These are phyloP conservation scores for Syrista parreyssii DNA, from an alignment of 2,888 invertebrate species.

Conservation along the genomic window DNA sequence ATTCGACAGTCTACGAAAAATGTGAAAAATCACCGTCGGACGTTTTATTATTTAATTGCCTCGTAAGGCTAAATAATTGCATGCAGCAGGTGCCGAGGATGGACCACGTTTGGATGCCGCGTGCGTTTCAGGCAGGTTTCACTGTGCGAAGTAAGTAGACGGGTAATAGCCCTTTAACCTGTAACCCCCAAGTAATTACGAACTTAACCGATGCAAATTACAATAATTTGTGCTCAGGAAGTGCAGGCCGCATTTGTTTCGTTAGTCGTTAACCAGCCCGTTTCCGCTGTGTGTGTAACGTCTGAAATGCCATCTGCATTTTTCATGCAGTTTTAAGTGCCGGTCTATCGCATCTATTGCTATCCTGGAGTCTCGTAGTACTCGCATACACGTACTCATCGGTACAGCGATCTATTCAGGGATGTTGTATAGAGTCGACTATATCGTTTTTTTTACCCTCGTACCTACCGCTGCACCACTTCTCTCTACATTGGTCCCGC, in stretches of 20 bases:
- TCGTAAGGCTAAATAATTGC: not conserved
- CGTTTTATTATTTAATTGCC: not conserved
- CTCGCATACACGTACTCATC: not conserved
- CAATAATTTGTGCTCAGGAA: constrained; percentile 55
- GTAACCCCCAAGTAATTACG: constrained; percentile 53
- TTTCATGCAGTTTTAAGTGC: constrained; percentile 32
- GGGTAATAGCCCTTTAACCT: constrained; percentile 56
- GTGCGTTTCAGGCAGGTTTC: constrained; percentile 7
- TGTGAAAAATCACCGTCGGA: not conserved
- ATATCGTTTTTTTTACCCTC: not conserved
- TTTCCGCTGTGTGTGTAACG: constrained; percentile 23
- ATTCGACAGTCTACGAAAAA: not conserved
- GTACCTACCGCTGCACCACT: not conserved
- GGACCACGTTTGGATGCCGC: not conserved
- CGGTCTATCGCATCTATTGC: constrained; percentile 19
- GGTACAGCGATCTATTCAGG: not conserved
- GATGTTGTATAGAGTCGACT: not conserved
- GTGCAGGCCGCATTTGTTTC: constrained; percentile 39
- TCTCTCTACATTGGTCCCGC: not conserved
- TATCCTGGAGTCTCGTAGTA: not conserved
- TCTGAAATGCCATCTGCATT: constrained; percentile 40
- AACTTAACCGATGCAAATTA: constrained; percentile 59
- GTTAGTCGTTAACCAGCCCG: constrained; percentile 31
- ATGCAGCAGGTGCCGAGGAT: not conserved
- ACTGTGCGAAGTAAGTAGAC: constrained; percentile 36